These are phyloP conservation scores for Dysmachus trigonus DNA, from an alignment of 2,888 invertebrate genomes.

Conservation along the genomic window DNA sequence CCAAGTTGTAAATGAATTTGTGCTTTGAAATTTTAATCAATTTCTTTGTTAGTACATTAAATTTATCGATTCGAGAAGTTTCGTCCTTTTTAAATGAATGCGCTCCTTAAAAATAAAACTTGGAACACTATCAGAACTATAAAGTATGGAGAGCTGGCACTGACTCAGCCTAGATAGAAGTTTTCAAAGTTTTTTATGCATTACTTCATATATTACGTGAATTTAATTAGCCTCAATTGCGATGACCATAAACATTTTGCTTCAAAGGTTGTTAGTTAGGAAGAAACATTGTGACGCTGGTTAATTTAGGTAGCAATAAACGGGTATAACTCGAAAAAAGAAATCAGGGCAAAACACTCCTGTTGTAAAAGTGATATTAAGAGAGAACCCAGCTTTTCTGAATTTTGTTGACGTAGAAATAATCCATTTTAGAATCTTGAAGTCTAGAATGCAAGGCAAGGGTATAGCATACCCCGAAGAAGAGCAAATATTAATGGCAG, in stretches of 20 bases:
- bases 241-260: background rate
- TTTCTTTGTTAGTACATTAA: conserved; percentile 16
- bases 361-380: background rate
- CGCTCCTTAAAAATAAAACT: background rate
- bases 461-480: background rate
- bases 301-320: background rate
- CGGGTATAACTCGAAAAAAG: background rate
- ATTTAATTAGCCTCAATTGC: background rate
- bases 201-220: background rate
- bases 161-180: background rate
- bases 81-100: background rate
- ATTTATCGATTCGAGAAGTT: conserved; percentile 1
- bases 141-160: background rate
- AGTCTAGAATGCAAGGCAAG: background rate
- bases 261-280: background rate
- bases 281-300: background rate
- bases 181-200: background rate
- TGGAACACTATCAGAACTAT: background rate
- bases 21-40: conserved; percentile 38
- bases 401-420: background rate
- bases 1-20: conserved; percentile 37
- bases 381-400: background rate
- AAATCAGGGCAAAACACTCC: background rate
- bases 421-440: background rate
- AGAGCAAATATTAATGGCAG: background rate